Evolutionary conservation across 2,888 invertebrate species (phyloP), one percentile per base, ranked within the genome.

Genomic region (Pristionchus japonicus): DNA sequence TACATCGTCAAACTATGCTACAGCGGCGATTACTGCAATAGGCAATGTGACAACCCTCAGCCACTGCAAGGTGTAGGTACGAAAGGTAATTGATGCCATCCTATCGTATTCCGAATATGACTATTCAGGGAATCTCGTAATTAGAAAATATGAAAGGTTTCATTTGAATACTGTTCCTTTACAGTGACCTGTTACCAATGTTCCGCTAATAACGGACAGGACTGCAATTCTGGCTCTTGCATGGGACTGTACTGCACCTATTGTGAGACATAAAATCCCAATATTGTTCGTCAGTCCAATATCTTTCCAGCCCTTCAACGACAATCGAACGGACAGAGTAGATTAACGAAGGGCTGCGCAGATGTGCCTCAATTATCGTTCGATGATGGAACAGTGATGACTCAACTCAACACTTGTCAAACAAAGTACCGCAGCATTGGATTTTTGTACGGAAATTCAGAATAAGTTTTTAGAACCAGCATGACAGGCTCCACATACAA

Each of bases 1-100:
- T 87, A 87, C 80, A 61, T 82, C n/a, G 88, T 83, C 57, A 88
- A 88, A 67, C 20, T 88, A 23, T 88, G 88, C 83, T 37, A 61
- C 49, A 57, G 57, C 37, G 47, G 43, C 15, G 47, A 88, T 47
- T 88, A 88, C 37, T 88, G 88, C 67, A 88, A 88, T 61, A 43
- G 88, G 20, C 27, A 64, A 13, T 88, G 88, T 49, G 52, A 64
- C 47, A 61, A 61, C 27, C 77, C 87, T 1, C 57, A 47, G 17
- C 77, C 87, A 1, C 23, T 77, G 43, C 80, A 57, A 20, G 52
- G 82, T 34, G 17, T 83, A 34, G 82, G 82, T 3, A 57, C 34
- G 23, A 6, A 49, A 52, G 82, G 82, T 52, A 83, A 13, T 82
- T n/a, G 0, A 34, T 77, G 11, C 7, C 47, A 80, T 43, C 20